A percentile compares a stretch with the other conserved stretches of the same genome.
These are phyloP conservation scores for Tortricodes alternella DNA, from an alignment of 2,888 invertebrate genomes.

Conservation along the genomic window DNA sequence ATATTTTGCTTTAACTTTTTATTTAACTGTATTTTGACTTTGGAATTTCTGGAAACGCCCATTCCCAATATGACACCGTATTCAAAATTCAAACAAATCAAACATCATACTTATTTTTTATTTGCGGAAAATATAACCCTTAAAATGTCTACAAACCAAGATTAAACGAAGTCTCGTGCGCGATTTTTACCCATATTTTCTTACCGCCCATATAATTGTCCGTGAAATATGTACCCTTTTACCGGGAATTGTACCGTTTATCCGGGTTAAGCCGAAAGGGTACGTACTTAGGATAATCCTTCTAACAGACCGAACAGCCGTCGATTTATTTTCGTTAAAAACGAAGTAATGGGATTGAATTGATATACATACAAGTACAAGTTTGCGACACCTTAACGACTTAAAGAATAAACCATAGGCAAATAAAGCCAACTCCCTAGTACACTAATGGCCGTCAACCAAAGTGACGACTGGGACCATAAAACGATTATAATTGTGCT, in stretches of 20 bases:
- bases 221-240: conserved; percentile 27
- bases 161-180: not conserved
- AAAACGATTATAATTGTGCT: too few species aligned
- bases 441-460: too few species aligned
- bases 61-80: too few species aligned
- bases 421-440: too few species aligned
- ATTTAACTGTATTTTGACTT: too few species aligned
- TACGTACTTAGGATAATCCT: conserved; percentile 23
- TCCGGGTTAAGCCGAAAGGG: conserved; percentile 27
- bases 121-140: not conserved
- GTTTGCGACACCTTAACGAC: not conserved
- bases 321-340: conserved; percentile 18
- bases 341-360: conserved; percentile 1
- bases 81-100: not conserved
- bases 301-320: conserved; percentile 12
- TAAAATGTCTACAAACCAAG: conserved; percentile 5
- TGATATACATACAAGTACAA: not conserved
- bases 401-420: too few species aligned
- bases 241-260: conserved; percentile 19
- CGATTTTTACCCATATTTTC: conserved; percentile 20
- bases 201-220: conserved; percentile 26
- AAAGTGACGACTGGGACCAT: too few species aligned
- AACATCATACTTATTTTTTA: not conserved
- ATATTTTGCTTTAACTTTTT: too few species aligned
- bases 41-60: too few species aligned